Evolutionary conservation across 1,140 invertebrate genomes (phyloP), one percentile per base, ranked within the genome.

Genomic region (Trichomalopsis sarcophagae): DNA sequence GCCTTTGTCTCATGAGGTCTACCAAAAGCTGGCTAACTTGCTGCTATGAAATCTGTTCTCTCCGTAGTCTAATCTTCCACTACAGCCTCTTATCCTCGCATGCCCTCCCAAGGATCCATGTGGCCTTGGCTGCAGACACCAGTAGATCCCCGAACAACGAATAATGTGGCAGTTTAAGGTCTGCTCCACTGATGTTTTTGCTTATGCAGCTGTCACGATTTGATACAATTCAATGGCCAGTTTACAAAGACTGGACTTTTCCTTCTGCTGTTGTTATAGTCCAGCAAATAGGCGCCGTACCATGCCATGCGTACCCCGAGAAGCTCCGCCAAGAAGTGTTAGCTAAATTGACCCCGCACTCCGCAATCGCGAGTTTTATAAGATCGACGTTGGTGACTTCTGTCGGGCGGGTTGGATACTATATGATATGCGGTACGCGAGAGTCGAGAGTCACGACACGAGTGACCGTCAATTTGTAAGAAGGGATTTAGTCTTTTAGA

Each of bases 71-170:
- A 66, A 80, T 36, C 55, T 21, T 73, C 17, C n/a, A 21, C 75
- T 30, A 44, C 30, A 11, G 14, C 9, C 68, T 55, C n/a, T 85
- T 76, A 85, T 47, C 78, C 78, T 76, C 78, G 76, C 69, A 81
- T 69, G 23, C 55, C 73, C 11, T 85, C 33, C 30, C 78, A 85
- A 81, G 62, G 71, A 81, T 73, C 84, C 84, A 85, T 85, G 84
- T 85, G 68, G 71, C 50, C 78, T 85, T 76, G 78, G 11, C 30
- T 83, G 9, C 14, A 23, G n/a, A 62, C 47, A 69, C 73, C 55
- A 55, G 14, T 82, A 62, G n/a, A 76, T 76, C 71, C 21, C 17
- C 21, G 13, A 3, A 62, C 11, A 27, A 7, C 7, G 17, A 50
- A 74, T 55, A 23, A 21, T 21, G 11, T 44, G 23, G 23, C 0